A percentile compares a stretch with the other conserved stretches of the same genome.
Conservation (phyloP, 2,888 invertebrate genomes). For the Trichacis sp. region DNA sequence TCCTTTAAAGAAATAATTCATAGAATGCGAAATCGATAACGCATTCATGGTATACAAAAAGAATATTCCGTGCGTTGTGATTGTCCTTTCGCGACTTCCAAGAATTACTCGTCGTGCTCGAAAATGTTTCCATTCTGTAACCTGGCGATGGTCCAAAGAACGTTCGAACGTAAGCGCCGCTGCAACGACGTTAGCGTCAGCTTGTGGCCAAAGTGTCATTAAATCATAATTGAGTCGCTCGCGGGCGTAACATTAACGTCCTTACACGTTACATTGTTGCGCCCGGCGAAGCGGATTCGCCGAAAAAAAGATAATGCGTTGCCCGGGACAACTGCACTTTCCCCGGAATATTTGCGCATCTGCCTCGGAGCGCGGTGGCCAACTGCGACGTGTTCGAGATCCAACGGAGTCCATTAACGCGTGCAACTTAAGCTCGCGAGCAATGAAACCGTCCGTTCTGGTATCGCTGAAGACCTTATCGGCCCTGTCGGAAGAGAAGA, state of each 20-base stretch:
- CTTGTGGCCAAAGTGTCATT: not conserved
- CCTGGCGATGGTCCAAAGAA: not conserved
- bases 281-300: not conserved
- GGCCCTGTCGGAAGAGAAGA: slow-evolving; percentile 21
- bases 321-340: slow-evolving; percentile 12
- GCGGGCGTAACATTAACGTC: slow-evolving; percentile 5
- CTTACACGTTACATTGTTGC: slow-evolving; percentile 7
- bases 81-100: no score
- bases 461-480: slow-evolving; percentile 32
- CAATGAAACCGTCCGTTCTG: slow-evolving; percentile 33
- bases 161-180: not conserved
- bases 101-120: no score
- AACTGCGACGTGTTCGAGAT: slow-evolving; percentile 32
- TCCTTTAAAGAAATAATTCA: no score
- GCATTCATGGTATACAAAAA: no score
- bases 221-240: slow-evolving; percentile 8
- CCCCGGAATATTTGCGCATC: slow-evolving; percentile 5
- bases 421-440: slow-evolving; percentile 29
- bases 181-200: not conserved
- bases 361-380: slow-evolving; percentile 4
- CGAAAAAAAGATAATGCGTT: not conserved
- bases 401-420: slow-evolving; percentile 36
- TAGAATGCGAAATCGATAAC: no score
- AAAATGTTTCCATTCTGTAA: not conserved
- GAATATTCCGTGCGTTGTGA: no score